Evolutionary conservation across 1,140 invertebrate species (phyloP).

Genomic region (Lepidostoma basale): DNA sequence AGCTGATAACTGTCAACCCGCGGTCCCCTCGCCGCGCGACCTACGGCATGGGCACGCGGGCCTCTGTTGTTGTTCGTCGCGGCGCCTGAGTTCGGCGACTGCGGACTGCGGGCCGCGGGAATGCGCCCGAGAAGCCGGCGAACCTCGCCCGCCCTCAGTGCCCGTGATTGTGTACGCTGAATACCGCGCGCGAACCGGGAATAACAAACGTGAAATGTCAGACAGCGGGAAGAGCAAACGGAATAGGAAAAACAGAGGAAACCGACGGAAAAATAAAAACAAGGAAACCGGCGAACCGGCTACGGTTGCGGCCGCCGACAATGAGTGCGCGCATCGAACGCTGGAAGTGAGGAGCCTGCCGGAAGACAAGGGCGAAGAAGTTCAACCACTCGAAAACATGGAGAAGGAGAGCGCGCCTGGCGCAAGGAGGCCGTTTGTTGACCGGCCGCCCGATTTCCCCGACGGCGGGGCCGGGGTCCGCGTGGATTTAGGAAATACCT

Average conservation of each 20-base stretch:
- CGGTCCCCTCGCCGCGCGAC: background rate
- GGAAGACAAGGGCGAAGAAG: background rate
- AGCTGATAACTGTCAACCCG: slow-evolving; percentile 2
- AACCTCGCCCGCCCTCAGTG: background rate
- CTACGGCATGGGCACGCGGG: background rate
- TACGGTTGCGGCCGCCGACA: background rate
- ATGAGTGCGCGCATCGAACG: background rate
- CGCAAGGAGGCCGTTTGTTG: background rate
- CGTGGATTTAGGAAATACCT: slow-evolving; percentile 11
- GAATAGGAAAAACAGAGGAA: slow-evolving; percentile 31
- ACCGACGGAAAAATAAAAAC: slow-evolving; percentile 33
- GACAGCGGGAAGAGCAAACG: slow-evolving; percentile 35
- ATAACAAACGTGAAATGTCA: slow-evolving; percentile 28
- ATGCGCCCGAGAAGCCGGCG: background rate
- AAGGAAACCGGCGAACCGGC: slow-evolving; percentile 4
- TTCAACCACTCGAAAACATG: background rate
- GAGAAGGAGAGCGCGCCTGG: background rate
- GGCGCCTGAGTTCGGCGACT: background rate
- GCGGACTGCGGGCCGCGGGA: background rate
- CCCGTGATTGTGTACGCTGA: slow-evolving; percentile 6
- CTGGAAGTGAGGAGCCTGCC: background rate
- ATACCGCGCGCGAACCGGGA: background rate
- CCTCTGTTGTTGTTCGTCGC: background rate
- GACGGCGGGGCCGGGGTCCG: background rate
- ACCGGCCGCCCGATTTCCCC: background rate